Conservation (phyloP, 2,888 invertebrate genomes). For the Serripes groenlandicus region DNA sequence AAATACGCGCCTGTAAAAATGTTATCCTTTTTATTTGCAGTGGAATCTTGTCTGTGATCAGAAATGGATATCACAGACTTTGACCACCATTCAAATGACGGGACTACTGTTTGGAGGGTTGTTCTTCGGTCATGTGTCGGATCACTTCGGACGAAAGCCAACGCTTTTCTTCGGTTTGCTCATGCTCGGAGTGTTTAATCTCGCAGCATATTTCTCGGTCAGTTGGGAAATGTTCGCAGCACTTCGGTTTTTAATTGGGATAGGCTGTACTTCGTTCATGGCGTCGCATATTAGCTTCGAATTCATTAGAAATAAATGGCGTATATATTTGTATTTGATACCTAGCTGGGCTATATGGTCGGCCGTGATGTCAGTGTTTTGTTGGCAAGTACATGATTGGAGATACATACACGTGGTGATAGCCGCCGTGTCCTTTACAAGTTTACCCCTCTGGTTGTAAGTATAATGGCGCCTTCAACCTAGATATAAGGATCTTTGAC, state of each 20-base stretch:
- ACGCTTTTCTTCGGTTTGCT: constrained; percentile 59
- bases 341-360: constrained; percentile 69
- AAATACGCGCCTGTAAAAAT: no score
- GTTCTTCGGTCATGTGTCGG: constrained; percentile 66
- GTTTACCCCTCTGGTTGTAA: constrained; percentile 71
- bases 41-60: constrained; percentile 70
- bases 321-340: constrained; percentile 49
- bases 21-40: constrained; percentile 48
- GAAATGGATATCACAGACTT: constrained; percentile 65
- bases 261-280: constrained; percentile 59
- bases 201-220: constrained; percentile 63
- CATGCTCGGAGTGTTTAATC: constrained; percentile 48
- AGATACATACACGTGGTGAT: constrained; percentile 67
- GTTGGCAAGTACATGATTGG: constrained; percentile 71
- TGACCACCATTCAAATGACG: constrained; percentile 72
- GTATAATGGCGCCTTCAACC: no score
- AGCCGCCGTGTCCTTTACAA: constrained; percentile 46
- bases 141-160: constrained; percentile 69
- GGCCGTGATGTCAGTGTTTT: constrained; percentile 60
- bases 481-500: no score
- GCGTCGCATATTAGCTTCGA: constrained; percentile 49
- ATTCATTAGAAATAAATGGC: constrained; percentile 68
- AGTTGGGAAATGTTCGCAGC: constrained; percentile 75
- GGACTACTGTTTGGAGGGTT: constrained; percentile 69
- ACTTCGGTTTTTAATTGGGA: constrained; percentile 68